These are phyloP conservation scores for Cepaea hortensis DNA, from an alignment of 2,888 invertebrate species.

Conservation along the genomic window DNA sequence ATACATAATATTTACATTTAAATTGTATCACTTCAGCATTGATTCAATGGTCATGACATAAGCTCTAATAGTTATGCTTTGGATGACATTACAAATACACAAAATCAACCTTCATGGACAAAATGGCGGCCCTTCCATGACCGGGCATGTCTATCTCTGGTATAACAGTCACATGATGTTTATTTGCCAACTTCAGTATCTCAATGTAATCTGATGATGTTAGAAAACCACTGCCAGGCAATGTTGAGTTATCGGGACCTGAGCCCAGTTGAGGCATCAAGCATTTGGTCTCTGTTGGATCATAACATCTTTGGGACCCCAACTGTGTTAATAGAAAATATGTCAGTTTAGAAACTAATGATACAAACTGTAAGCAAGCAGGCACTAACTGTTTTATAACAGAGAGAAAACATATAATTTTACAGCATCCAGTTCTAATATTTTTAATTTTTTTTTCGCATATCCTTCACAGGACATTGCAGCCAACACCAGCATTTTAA, in stretches of 20 bases:
- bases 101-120: conserved; percentile 52
- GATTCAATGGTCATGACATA: too few relatives aligned
- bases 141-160: conserved; percentile 66
- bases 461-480: too few relatives aligned
- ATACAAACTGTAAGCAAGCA: too few relatives aligned
- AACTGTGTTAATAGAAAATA: conserved; percentile 47
- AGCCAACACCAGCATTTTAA: too few relatives aligned
- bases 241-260: conserved; percentile 45
- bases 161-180: conserved; percentile 58
- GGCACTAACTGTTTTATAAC: too few relatives aligned
- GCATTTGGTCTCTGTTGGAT: conserved; percentile 50
- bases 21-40: too few relatives aligned
- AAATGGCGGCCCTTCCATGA: conserved; percentile 62
- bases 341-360: too few relatives aligned
- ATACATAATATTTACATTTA: too few relatives aligned
- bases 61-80: not conserved
- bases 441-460: too few relatives aligned
- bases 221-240: conserved; percentile 54
- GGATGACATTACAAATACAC: not conserved
- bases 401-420: too few relatives aligned
- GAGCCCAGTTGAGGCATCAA: conserved; percentile 57
- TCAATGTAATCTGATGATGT: conserved; percentile 47
- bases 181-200: conserved; percentile 51
- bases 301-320: conserved; percentile 55
- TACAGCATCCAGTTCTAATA: too few relatives aligned